Percentiles rank a stretch among this genome's conserved stretches.
These are phyloP conservation scores for Taxidea taxus DNA, from an alignment of 2,113 vertebrate species.

Conservation along the genomic window DNA sequence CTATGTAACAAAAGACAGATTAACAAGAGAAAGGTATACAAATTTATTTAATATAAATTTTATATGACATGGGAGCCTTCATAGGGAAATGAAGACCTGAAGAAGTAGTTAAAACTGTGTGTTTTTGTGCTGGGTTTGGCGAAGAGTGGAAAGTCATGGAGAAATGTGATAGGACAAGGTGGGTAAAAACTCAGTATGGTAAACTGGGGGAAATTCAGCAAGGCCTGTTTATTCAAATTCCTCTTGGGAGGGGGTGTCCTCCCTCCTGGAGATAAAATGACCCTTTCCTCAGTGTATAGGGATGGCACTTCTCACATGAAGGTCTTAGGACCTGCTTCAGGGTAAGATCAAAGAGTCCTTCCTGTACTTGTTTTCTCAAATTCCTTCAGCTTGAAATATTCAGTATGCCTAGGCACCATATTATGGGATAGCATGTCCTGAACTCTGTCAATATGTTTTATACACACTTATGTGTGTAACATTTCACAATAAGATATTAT, in stretches of 20 bases:
- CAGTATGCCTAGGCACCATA: not conserved
- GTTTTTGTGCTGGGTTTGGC: not conserved
- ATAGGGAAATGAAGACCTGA: not conserved
- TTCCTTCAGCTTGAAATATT: not conserved
- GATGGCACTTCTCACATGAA: not conserved
- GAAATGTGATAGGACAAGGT: not conserved
- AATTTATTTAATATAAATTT: not conserved
- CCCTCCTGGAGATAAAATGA: not conserved
- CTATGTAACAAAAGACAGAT: not conserved
- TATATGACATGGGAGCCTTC: not conserved
- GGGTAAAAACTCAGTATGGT: not conserved
- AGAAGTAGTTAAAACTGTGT: not conserved
- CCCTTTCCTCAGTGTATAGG: not conserved
- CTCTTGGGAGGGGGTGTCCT: not conserved
- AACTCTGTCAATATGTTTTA: not conserved
- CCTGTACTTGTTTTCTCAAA: not conserved
- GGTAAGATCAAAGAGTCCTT: not conserved
- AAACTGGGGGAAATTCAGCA: not conserved
- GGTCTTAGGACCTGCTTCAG: not conserved
- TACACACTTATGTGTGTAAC: not conserved
- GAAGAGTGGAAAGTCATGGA: not conserved
- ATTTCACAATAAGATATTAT: not conserved
- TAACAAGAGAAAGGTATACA: not conserved
- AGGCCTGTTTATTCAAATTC: not conserved
- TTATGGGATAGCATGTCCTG: not conserved